Base-by-base conservation (phyloP, 2,888 invertebrate species). In the Protonemura montana region DNA sequence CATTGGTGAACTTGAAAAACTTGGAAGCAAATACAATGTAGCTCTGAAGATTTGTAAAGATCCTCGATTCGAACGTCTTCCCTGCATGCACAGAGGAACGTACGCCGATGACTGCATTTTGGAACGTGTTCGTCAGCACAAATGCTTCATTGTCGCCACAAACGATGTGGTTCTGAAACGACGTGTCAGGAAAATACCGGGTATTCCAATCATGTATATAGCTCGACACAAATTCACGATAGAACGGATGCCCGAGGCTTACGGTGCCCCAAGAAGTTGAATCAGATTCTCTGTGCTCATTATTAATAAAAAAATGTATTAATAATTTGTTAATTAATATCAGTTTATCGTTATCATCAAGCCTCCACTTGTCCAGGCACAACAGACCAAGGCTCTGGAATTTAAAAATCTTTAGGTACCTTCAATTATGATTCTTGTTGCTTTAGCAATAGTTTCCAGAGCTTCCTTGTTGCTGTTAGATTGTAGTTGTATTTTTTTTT, bases 31-130 rank as follows among this genome's bases (percentile, higher is more conserved):
- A 90, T 99, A 98, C 91, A 95, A 97, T 91, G 95, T 99, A 83
- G 99, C 99, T 0, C 92, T 99, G 89, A 95, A 96, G 90, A 87
- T 88, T n/a, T 96, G 98, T 77, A 98, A 98, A 90, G 99, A 99
- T 91, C 95, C 97, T 0, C 92, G 99, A 25, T 99, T 99, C 92
- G 97, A 99, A 91, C 94, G 98, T 88, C 93, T 99, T 78, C 94
- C 96, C 42, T 99, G 99, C 91, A 92, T 97, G 90, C 99, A 99
- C 91, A 98, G 98, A 91, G 99, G 99, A 28, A 99, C 98, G 0
- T 99, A 99, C 92, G 99, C 99, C 87, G 99, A 99, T 92, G 99
- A 99, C 91, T 99, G 99, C 91, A 93, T 99, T 86, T 97, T 99
- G 0, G 97, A 99, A 90, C 93, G 99, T 89, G 96, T 99, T 0